A percentile compares a stretch with the other conserved stretches of the same genome.
phyloP scores from a whole-genome alignment of 2,113 vertebrate species.

The Oxygymnocypris stewartii region DNA sequence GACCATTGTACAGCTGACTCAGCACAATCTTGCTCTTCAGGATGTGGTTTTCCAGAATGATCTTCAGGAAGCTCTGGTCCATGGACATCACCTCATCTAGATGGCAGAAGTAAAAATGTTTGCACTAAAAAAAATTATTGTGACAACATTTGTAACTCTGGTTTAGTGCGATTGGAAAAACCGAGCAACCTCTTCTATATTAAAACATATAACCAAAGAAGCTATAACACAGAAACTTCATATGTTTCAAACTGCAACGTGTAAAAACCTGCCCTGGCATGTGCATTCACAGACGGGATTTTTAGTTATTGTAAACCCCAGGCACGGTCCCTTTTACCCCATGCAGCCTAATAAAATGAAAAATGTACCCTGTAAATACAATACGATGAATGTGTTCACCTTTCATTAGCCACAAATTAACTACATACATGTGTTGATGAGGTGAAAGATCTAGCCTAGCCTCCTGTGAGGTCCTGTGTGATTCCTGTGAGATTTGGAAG shows the following conservation, averaged over 20 bases:
- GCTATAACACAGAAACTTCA: background rate
- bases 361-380: slow-evolving; percentile 9
- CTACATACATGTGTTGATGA: slow-evolving; percentile 2
- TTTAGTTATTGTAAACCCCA: slow-evolving; percentile 3
- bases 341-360: background rate
- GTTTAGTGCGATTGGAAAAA: background rate
- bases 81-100: slow-evolving; percentile 87
- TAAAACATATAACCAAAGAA: background rate
- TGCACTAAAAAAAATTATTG: background rate
- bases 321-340: background rate
- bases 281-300: slow-evolving; percentile 34
- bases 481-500: no score
- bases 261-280: background rate
- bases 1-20: slow-evolving; percentile 90
- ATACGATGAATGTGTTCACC: slow-evolving; percentile 15
- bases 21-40: slow-evolving; percentile 88
- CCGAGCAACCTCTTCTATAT: background rate
- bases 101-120: slow-evolving; percentile 48
- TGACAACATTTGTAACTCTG: background rate
- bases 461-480: slow-evolving; percentile 41
- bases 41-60: slow-evolving; percentile 91
- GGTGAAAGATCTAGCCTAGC: slow-evolving; percentile 1
- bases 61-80: slow-evolving; percentile 84
- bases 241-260: background rate
- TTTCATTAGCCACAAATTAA: slow-evolving; percentile 16